Conservation (phyloP, 2,113 vertebrate species). For the Egretta garzetta region DNA sequence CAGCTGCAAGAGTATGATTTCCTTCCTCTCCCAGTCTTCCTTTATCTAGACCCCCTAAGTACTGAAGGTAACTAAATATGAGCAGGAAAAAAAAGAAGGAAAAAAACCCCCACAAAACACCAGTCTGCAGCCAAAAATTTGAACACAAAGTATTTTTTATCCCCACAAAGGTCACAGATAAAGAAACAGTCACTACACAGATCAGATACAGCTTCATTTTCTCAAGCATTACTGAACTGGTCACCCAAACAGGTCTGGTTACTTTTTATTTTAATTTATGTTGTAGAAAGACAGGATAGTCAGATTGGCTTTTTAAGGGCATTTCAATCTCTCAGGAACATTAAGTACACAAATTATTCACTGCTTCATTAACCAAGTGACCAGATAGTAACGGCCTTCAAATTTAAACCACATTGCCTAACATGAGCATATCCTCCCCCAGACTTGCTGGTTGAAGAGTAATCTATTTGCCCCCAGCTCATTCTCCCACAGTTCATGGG, state of each 20-base stretch:
- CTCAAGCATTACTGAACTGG: background rate
- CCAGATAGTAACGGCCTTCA: conserved; percentile 25
- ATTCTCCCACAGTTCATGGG: conserved; percentile 16
- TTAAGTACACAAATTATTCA: conserved; percentile 9
- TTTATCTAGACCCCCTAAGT: background rate
- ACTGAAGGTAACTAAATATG: background rate
- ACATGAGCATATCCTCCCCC: background rate
- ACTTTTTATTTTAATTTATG: background rate
- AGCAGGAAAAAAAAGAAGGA: fast-evolving
- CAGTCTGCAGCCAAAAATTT: background rate
- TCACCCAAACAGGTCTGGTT: background rate
- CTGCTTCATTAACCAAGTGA: conserved; percentile 39
- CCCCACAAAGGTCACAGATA: background rate
- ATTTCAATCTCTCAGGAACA: background rate
- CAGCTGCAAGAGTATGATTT: background rate
- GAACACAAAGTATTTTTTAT: background rate
- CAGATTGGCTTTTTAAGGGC: background rate
- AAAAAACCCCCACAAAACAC: too few relatives aligned
- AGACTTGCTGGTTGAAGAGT: conserved; percentile 8
- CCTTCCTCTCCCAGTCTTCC: background rate
- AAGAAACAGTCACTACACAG: background rate
- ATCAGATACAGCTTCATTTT: background rate
- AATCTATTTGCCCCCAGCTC: background rate
- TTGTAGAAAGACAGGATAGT: background rate
- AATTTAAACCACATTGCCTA: conserved; percentile 12